phyloP scores from a whole-genome alignment of 2,797 vertebrate species.

The Lagocephalus sceleratus region DNA sequence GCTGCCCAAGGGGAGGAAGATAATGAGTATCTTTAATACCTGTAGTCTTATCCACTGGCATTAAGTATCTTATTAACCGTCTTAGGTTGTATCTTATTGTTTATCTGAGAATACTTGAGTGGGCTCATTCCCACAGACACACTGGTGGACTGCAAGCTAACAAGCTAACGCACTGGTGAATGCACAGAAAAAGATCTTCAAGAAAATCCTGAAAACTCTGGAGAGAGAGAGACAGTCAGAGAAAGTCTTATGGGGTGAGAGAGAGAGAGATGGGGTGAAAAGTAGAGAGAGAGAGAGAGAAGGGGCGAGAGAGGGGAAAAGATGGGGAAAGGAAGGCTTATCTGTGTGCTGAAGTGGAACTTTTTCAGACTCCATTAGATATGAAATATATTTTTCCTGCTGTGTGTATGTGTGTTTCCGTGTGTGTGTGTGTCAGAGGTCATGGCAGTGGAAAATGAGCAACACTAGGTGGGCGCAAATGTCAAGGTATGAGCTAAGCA shows the following conservation, averaged over 20 bases:
- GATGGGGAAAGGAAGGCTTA: slow-evolving; percentile 1
- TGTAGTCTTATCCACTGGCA: slow-evolving; percentile 61
- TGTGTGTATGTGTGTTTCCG: background rate
- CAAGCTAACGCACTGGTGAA: slow-evolving; percentile 4
- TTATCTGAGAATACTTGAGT: slow-evolving; percentile 65
- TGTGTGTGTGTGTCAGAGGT: slow-evolving; percentile 41
- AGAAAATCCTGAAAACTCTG: background rate
- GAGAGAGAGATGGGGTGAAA: too few relatives aligned
- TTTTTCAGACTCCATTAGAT: slow-evolving; percentile 20
- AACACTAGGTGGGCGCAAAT: slow-evolving; percentile 37
- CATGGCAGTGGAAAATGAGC: slow-evolving; percentile 52
- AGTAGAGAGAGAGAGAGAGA: background rate
- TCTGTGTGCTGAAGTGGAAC: slow-evolving; percentile 16
- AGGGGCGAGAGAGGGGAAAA: background rate
- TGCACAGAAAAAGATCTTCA: background rate
- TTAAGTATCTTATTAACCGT: slow-evolving; percentile 68
- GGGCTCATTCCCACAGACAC: slow-evolving; percentile 65
- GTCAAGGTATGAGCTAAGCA: slow-evolving; percentile 57
- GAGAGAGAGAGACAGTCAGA: background rate
- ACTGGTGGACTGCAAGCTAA: background rate
- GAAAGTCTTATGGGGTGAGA: too few relatives aligned
- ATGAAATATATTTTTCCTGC: slow-evolving; percentile 18
- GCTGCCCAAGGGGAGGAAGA: slow-evolving; percentile 21
- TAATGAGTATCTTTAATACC: slow-evolving; percentile 63
- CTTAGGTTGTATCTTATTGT: slow-evolving; percentile 52